phyloP scores from a whole-genome alignment of 2,113 vertebrate genomes.

The Elephas maximus region DNA sequence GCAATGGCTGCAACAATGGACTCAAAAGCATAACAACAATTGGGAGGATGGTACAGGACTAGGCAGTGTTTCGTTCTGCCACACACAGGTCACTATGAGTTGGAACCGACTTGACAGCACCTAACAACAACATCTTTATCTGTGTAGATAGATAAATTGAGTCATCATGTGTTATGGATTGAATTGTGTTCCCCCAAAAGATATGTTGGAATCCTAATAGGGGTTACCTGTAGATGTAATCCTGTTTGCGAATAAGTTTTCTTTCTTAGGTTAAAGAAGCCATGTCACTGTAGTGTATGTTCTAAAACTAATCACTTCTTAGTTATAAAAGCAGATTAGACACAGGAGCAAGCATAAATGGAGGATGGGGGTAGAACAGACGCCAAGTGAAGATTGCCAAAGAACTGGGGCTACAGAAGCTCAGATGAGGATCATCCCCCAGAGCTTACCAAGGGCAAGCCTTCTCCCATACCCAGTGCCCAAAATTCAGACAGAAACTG shows the following conservation, averaged over 20 bases:
- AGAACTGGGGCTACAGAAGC: neutral
- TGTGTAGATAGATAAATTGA: neutral
- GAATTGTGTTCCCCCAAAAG: neutral
- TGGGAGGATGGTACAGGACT: no score
- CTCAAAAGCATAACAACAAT: no score
- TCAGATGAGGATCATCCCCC: neutral
- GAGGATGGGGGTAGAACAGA: neutral
- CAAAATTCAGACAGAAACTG: neutral
- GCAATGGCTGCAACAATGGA: no score
- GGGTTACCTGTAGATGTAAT: neutral
- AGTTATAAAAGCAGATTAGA: neutral
- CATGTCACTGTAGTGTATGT: neutral
- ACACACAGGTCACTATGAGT: no score
- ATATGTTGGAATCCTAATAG: neutral
- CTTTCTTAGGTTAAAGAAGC: neutral
- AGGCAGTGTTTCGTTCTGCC: no score
- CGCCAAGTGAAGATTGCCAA: neutral
- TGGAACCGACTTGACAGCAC: no score
- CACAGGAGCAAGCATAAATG: neutral
- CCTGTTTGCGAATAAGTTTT: neutral
- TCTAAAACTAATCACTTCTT: neutral
- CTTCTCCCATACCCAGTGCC: neutral
- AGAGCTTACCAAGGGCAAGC: neutral
- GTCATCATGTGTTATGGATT: neutral
- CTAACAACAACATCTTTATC: neutral